phyloP scores from a whole-genome alignment of 2,888 invertebrate species.

The Euproctis similis region DNA sequence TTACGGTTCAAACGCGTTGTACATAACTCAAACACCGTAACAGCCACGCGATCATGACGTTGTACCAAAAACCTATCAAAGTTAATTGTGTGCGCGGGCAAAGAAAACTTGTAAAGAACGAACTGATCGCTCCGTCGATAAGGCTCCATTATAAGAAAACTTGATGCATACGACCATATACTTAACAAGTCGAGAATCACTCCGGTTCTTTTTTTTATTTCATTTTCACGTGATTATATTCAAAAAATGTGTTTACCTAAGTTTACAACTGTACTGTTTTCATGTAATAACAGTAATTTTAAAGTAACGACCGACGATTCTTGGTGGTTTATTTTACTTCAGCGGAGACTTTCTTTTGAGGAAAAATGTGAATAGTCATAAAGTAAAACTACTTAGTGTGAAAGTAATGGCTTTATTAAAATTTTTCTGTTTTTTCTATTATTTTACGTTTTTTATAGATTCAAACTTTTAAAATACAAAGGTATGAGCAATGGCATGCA shows the following conservation, averaged over 20 bases:
- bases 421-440: too few relatives aligned
- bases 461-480: too few relatives aligned
- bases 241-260: constrained; percentile 30
- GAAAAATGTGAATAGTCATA: too few relatives aligned
- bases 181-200: constrained; percentile 40
- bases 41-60: constrained; percentile 49
- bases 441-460: too few relatives aligned
- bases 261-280: constrained; percentile 31
- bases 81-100: constrained; percentile 67
- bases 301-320: constrained; percentile 22
- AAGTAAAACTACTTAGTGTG: too few relatives aligned
- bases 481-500: too few relatives aligned
- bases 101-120: constrained; percentile 60
- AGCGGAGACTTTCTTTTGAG: too few relatives aligned
- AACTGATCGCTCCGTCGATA: constrained; percentile 53
- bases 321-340: too few relatives aligned
- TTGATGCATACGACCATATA: constrained; percentile 49
- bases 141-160: constrained; percentile 58
- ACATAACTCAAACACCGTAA: constrained; percentile 11
- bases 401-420: too few relatives aligned
- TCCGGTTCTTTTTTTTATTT: constrained; percentile 54
- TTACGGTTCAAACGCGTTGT: too few relatives aligned
- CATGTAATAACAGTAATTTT: constrained; percentile 29
- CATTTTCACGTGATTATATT: constrained; percentile 51
- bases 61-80: constrained; percentile 65